Percentiles rank a stretch among this genome's conserved stretches.
These are phyloP conservation scores for Drosophila simulans DNA, from an alignment of 1,140 invertebrate genomes.

Conservation along the genomic window DNA sequence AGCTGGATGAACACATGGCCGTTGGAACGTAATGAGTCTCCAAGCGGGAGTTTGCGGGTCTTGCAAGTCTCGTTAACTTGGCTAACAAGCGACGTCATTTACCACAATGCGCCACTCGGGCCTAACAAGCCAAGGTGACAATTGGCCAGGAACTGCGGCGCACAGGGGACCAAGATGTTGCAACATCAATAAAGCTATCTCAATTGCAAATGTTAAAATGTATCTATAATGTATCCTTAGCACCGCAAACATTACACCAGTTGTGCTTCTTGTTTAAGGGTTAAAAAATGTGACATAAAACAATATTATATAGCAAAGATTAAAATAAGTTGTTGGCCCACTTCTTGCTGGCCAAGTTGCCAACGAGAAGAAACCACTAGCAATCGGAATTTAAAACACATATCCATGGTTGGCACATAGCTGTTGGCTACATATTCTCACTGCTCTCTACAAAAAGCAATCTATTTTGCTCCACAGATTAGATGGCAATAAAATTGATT, in stretches of 20 bases:
- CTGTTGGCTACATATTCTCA: slow-evolving; percentile 3
- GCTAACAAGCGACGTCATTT: slow-evolving; percentile 63
- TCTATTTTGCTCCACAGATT: slow-evolving; percentile 54
- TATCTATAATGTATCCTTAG: background rate
- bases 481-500: slow-evolving; percentile 67
- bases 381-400: slow-evolving; percentile 67
- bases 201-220: slow-evolving; percentile 64
- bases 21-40: slow-evolving; percentile 47
- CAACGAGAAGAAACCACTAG: background rate
- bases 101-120: slow-evolving; percentile 58
- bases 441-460: slow-evolving; percentile 48
- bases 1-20: slow-evolving; percentile 32
- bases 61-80: slow-evolving; percentile 61
- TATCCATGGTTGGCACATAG: background rate
- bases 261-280: too few relatives aligned
- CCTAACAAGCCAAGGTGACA: slow-evolving; percentile 74
- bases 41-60: slow-evolving; percentile 48
- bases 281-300: background rate
- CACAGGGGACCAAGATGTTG: slow-evolving; percentile 9
- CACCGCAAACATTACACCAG: too few relatives aligned
- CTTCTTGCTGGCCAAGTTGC: background rate
- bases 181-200: slow-evolving; percentile 43
- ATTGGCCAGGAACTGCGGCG: slow-evolving; percentile 32
- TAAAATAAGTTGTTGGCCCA: background rate
- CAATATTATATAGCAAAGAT: background rate